Base-by-base conservation (phyloP, 1,140 invertebrate species). In the Lordiphosa collinella region DNA sequence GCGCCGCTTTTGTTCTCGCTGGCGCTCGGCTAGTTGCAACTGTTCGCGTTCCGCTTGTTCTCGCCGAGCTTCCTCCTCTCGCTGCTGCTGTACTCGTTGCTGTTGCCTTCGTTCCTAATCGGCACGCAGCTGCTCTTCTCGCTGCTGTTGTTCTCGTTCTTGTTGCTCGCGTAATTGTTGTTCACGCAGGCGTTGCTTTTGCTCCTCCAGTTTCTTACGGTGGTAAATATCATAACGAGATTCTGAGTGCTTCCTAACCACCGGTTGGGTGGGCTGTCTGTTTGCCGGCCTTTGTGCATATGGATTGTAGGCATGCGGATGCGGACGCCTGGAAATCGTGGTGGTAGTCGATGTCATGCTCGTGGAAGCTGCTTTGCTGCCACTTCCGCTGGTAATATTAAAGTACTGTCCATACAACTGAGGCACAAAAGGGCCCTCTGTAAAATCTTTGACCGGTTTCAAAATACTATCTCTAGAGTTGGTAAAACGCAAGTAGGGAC, bases 371-470 rank as follows among this genome's bases (percentile, higher is more conserved):
- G 18, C 13, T n/a, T 29, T 36, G 7, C 22, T 60, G 22, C 35
- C 59, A 10, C 8, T 38, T 35, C 50, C 43, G 12, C 43, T 49
- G 34, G 44, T 49, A 34, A 34, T 41, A 13, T 48, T 70, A 9
- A 65, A 52, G 25, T 46, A 69, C 13, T 74, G 48, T 0, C 57
- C 47, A 41, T 80, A 74, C 3, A 80, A 22, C 47, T 68, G 71
- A 0, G 86, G 86, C 22, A 82, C 44, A 16, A 67, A 31, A 16
- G 86, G 61, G 32, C 86, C 82, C 14, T 88, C 86, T 1, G 65
- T 74, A 46, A 88, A 88, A 36, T 88, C 78, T 34, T n/a, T n/a
- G n/a, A n/a, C n/a, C n/a, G 72, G 73, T 11, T 88, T 86, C 16
- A 88, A 44, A 14, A 64, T 59, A 4, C 37, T 74, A 4, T 61